Conservation (phyloP, 2,797 vertebrate species). For the Myiothlypis chrysogaster region DNA sequence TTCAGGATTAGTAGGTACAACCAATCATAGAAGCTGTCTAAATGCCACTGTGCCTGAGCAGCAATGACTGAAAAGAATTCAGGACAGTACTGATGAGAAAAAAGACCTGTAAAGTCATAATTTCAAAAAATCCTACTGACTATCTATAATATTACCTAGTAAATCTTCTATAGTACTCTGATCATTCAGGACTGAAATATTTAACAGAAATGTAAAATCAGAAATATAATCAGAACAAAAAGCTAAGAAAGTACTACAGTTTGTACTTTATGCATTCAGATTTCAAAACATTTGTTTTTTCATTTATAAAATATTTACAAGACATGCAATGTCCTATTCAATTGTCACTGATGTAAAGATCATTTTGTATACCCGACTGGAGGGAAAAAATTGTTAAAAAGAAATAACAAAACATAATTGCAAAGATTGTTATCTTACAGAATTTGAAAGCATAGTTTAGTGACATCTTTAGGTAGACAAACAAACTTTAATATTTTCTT, state of each 20-base stretch:
- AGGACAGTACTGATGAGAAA: neutral
- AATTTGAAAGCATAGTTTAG: neutral
- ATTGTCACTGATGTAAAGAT: neutral
- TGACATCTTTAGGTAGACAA: neutral
- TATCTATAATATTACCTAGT: neutral
- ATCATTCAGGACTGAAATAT: neutral
- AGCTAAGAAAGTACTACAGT: neutral
- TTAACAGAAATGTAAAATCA: neutral
- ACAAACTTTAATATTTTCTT: neutral
- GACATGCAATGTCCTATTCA: neutral
- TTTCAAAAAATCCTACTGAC: fast-evolving
- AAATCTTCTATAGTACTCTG: neutral
- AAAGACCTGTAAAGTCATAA: neutral
- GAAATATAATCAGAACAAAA: neutral
- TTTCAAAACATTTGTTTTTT: neutral
- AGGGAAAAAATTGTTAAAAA: neutral
- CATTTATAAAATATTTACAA: neutral
- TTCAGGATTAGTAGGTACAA: neutral
- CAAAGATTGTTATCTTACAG: neutral
- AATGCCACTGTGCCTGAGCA: neutral
- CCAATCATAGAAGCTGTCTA: neutral
- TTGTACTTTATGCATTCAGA: neutral
- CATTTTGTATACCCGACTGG: neutral
- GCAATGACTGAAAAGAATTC: neutral
- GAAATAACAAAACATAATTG: neutral